Evolutionary conservation across 2,888 invertebrate species (phyloP).

Genomic region (Nomada goodeniana): DNA sequence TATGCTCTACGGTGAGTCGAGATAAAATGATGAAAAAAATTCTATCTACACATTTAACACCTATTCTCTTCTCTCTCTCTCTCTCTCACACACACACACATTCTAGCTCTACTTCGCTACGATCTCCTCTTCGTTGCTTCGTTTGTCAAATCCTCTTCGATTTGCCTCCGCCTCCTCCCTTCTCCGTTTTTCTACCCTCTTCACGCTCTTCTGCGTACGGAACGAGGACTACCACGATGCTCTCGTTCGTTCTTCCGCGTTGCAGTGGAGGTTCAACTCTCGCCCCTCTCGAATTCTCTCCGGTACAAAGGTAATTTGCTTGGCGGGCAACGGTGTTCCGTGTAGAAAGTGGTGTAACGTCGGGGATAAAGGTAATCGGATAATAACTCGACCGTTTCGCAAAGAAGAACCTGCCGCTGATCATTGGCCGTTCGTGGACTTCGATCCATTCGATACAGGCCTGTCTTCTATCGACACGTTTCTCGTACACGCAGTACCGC

Average conservation of each 20-base stretch:
- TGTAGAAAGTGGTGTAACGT: constrained; percentile 7
- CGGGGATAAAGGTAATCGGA: neutral
- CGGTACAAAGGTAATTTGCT: neutral
- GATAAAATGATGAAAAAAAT: constrained; percentile 62
- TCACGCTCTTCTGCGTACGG: neutral
- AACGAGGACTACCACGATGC: neutral
- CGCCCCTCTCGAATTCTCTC: neutral
- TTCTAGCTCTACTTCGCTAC: neutral
- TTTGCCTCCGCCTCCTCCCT: neutral
- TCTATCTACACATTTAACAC: constrained; percentile 61
- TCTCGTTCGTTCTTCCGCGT: neutral
- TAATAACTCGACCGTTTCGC: constrained; percentile 6
- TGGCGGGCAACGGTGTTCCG: constrained; percentile 1
- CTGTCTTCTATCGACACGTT: neutral
- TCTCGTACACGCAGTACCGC: neutral
- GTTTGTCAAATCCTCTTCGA: neutral
- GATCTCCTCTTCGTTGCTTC: constrained; percentile 10
- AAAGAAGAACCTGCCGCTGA: neutral
- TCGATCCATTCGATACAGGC: constrained; percentile 16
- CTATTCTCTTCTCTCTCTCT: constrained; percentile 23
- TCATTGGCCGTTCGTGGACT: neutral
- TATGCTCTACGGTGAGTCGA: constrained; percentile 63
- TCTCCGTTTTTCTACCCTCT: neutral
- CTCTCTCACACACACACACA: neutral
- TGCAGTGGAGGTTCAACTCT: too few relatives aligned